These are phyloP conservation scores for Anseranas semipalmata DNA, from an alignment of 2,113 vertebrate species.

Conservation along the genomic window DNA sequence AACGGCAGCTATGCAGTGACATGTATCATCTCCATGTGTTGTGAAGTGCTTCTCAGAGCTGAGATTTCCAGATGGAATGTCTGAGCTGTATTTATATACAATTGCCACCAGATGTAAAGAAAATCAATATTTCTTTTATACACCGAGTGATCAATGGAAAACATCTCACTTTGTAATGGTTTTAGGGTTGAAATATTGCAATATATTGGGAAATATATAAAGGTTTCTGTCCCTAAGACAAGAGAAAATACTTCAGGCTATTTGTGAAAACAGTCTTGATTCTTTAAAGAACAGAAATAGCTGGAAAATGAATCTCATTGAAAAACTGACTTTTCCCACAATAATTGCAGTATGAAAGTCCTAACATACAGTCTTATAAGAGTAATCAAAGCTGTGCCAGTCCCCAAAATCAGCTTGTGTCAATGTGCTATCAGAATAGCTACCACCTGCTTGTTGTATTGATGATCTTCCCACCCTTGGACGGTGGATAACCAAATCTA, in stretches of 20 bases:
- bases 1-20: background rate
- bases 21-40: background rate
- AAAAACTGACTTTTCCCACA: background rate
- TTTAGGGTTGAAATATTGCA: background rate
- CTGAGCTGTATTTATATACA: background rate
- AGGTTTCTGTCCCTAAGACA: background rate
- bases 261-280: background rate
- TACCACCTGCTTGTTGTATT: background rate
- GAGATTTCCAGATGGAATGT: constrained; percentile 13
- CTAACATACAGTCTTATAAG: background rate
- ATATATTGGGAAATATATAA: background rate
- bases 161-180: background rate
- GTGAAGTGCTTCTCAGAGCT: background rate
- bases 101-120: background rate
- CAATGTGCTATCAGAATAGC: background rate
- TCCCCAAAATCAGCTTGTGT: background rate
- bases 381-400: background rate
- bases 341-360: background rate
- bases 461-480: background rate
- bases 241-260: background rate
- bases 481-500: background rate
- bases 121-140: background rate
- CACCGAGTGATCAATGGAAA: background rate
- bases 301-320: background rate
- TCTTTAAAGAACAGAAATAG: background rate